Base-by-base conservation (phyloP, 1,140 invertebrate genomes). In the Grapholita molesta region DNA sequence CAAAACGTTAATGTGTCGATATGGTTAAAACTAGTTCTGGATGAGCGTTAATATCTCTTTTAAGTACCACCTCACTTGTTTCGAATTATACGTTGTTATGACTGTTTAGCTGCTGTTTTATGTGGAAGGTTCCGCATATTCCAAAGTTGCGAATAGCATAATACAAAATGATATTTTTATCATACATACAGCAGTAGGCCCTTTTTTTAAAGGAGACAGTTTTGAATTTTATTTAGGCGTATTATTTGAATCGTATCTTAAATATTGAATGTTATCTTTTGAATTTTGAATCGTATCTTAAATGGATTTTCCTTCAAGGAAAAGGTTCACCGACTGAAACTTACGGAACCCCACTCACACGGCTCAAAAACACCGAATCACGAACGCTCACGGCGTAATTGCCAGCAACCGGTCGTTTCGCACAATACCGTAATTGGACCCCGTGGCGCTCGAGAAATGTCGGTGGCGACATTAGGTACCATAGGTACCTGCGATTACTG, bases 351-450 rank as follows among this genome's bases (percentile, higher is more conserved):
- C 55, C 25, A 28, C 55, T 61, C 55, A 61, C 55, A 28, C 55
- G 55, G 42, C 25, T 61, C 55, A 61, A 61, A 61, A 67, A 67
- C 32, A 67, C 24, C 35, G 65, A 67, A 67, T 67, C 65, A 67
- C 65, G 38, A 67, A 48, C 65, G 65, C 66, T 23, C 64, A 64
- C 67, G 70, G 71, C 70, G 57, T 69, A 69, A 52, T 52, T 28
- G 70, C 66, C 32, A 21, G 69, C 61, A 69, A 70, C 68, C 71
- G 65, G 64, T 74, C 73, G 64, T 77, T 79, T 75, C 53, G 75
- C 69, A 75, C 70, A 75, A 76, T 74, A 74, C 66, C 66, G 33
- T 80, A 77, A 77, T 80, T 74, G 69, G 69, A 38, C 64, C 75
- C 72, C 35, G 24, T 67, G 48, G 72, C 73, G 67, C 35, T 38